phyloP scores from a whole-genome alignment of 35 echinoderm and acorn worm genomes.

The Ophiothrix spiculata region DNA sequence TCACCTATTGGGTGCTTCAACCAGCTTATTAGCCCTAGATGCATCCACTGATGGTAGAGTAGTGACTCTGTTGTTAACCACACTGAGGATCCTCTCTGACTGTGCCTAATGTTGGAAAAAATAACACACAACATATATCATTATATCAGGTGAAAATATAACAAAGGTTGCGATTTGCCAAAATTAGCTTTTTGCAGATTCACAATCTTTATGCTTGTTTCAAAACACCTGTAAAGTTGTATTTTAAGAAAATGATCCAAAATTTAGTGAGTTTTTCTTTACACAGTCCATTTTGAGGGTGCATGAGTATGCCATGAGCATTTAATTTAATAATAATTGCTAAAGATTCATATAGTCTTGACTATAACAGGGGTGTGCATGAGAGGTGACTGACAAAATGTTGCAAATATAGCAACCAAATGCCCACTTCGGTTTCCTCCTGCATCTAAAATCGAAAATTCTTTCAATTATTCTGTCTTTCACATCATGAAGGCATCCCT shows the following conservation, averaged over 20 bases:
- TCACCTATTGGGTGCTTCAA: neutral
- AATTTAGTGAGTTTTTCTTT: neutral
- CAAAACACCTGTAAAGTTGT: too few relatives aligned
- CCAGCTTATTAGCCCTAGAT: constrained; percentile 46
- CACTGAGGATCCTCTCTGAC: constrained; percentile 78
- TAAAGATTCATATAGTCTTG: too few relatives aligned
- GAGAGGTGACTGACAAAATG: too few relatives aligned
- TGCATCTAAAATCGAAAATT: too few relatives aligned
- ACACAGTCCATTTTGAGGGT: neutral
- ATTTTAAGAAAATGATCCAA: neutral
- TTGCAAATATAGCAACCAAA: too few relatives aligned
- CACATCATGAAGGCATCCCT: too few relatives aligned
- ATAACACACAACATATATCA: neutral
- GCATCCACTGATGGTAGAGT: constrained; percentile 88
- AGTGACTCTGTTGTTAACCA: constrained; percentile 89
- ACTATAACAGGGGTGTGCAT: too few relatives aligned
- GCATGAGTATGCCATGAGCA: neutral
- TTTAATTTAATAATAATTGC: too few relatives aligned
- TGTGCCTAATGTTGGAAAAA: constrained; percentile 20
- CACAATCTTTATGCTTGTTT: too few relatives aligned
- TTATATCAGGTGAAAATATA: neutral
- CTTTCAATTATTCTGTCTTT: too few relatives aligned
- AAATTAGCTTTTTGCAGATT: too few relatives aligned
- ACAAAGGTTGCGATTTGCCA: neutral
- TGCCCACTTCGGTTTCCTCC: too few relatives aligned